Base-by-base conservation (phyloP, 2,113 vertebrate species). In the Tenrec ecaudatus region DNA sequence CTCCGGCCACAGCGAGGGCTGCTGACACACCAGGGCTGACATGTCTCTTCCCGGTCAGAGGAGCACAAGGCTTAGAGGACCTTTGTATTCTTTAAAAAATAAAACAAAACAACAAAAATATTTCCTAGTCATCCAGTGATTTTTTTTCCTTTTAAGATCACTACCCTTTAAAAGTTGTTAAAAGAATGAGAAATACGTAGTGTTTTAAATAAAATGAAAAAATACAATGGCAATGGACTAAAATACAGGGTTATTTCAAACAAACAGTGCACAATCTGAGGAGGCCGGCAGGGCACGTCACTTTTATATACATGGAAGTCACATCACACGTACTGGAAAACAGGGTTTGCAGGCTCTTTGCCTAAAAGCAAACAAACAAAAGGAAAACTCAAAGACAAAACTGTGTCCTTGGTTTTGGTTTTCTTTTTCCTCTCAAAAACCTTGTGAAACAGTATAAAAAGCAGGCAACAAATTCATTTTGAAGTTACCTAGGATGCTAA, bases 251-350 rank as follows among this genome's bases (percentile, higher is more conserved):
- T 97, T 96, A 94, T 97, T 98, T 98, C 95, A 98, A 98, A 98
- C 97, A 98, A 98, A 98, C 98, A 98, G 99, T 99, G 98, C 99
- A 99, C 98, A 98, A 95, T 96, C 97, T 98, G 98, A 99, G 98
- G 98, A 98, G 98, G 98, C 98, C 92, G 98, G 98, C 98, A 97
- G 98, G 96, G 98, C 43, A 84, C 97, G 97, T 97, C 47, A 29
- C 97, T 98, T 97, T 92, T 97, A 97, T 98, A 97, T 98, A 96
- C 95, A 94, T 98, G 98, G 98, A 99, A 98, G 98, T 98, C 98
- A 97, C 97, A 98, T 96, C 97, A 97, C 98, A 97, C 93, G 97
- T 92, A 96, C 68, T 95, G 97, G 91, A 97, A 97, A 98, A 97
- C 92, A 95, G 96, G 96, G 57, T 82, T 86, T n/a, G 79, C 90